These are phyloP conservation scores for Zonitis immaculata DNA, from an alignment of 2,888 invertebrate genomes.

Conservation along the genomic window DNA sequence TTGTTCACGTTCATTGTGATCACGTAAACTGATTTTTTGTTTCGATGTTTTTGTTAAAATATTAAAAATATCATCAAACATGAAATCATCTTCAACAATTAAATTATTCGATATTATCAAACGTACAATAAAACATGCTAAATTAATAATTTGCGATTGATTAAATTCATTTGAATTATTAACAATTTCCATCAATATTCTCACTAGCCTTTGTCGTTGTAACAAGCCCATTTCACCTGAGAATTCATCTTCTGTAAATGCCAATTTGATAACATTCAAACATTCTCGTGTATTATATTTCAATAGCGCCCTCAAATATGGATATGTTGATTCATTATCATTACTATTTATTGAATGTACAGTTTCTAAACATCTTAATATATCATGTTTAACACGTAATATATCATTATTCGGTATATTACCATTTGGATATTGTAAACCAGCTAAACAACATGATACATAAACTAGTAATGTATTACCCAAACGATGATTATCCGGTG, in stretches of 20 bases:
- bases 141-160: constrained; percentile 48
- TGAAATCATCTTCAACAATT: constrained; percentile 37
- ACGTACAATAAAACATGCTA: constrained; percentile 45
- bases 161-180: constrained; percentile 60
- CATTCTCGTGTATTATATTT: constrained; percentile 82
- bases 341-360: constrained; percentile 61
- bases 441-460: constrained; percentile 82
- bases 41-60: constrained; percentile 37
- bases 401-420: constrained; percentile 61
- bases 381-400: constrained; percentile 66
- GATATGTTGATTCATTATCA: constrained; percentile 62
- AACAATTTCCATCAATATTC: constrained; percentile 73
- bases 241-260: constrained; percentile 78
- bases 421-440: constrained; percentile 75
- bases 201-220: constrained; percentile 71
- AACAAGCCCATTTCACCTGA: constrained; percentile 65
- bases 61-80: constrained; percentile 59
- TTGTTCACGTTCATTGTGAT: constrained; percentile 66
- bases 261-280: constrained; percentile 77
- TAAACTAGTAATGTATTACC: constrained; percentile 84
- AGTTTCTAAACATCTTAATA: constrained; percentile 65
- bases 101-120: constrained; percentile 43
- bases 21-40: constrained; percentile 43
- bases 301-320: constrained; percentile 67
- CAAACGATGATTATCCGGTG: constrained; percentile 53